Percentiles rank a stretch among this genome's conserved stretches.
Conservation (phyloP, 2,797 vertebrate species). For the Momotus momota region DNA sequence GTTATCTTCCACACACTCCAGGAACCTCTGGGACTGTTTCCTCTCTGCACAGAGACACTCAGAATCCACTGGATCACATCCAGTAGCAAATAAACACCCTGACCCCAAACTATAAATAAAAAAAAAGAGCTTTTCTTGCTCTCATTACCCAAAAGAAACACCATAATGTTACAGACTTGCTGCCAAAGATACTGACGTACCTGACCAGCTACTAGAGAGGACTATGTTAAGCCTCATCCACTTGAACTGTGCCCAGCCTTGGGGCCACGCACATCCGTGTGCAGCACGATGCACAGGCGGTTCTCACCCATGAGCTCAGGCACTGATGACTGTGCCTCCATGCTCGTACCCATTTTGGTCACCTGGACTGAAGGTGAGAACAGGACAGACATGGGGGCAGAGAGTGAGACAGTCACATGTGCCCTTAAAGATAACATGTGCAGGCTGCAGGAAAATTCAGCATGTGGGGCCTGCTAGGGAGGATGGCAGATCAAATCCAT, state of each 20-base stretch:
- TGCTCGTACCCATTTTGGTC: accelerated
- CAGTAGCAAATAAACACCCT: conserved; percentile 53
- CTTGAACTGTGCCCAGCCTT: not conserved
- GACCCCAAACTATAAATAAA: not conserved
- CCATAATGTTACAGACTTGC: not conserved
- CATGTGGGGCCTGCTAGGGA: not conserved
- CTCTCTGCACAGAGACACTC: not conserved
- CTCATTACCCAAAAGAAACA: not conserved
- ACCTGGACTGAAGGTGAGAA: not conserved
- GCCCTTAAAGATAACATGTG: not conserved
- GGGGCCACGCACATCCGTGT: accelerated
- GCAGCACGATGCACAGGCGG: accelerated
- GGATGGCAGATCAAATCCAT: not conserved
- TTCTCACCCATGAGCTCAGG: not conserved
- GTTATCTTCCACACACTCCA: conserved; percentile 3
- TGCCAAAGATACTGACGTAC: not conserved
- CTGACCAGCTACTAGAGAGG: not conserved
- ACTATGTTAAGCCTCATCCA: not conserved
- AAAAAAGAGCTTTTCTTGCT: not conserved
- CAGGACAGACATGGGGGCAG: not conserved
- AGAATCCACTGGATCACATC: conserved; percentile 47
- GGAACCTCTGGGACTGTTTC: not conserved
- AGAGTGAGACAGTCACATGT: not conserved
- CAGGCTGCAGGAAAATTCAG: not conserved
- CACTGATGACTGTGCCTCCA: accelerated